Conservation (phyloP, 2,888 invertebrate genomes). For the Stenurella melanura region DNA sequence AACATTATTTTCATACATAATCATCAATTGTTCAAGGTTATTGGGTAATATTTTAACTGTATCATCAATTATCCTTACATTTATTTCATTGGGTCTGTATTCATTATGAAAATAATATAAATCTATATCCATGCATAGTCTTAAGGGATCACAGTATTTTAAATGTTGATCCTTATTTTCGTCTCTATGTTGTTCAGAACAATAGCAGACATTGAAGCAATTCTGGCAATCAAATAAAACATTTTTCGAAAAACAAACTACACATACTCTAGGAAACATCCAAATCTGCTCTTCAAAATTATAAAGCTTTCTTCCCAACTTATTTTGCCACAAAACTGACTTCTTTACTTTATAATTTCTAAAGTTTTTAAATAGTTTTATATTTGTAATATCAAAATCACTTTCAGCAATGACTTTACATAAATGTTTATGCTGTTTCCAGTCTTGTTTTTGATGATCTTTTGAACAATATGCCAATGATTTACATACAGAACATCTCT, state of each 20-base stretch:
- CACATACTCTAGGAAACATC: slow-evolving; percentile 65
- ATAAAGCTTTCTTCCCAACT: slow-evolving; percentile 57
- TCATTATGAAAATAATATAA: slow-evolving; percentile 44
- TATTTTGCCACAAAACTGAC: slow-evolving; percentile 54
- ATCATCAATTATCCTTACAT: slow-evolving; percentile 13
- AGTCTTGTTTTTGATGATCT: slow-evolving; percentile 86
- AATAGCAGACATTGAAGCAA: slow-evolving; percentile 61
- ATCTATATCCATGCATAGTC: slow-evolving; percentile 57
- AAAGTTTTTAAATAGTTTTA: slow-evolving; percentile 47
- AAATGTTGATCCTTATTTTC: slow-evolving; percentile 50
- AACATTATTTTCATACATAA: slow-evolving; percentile 32
- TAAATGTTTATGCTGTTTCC: slow-evolving; percentile 83
- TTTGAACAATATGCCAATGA: slow-evolving; percentile 85
- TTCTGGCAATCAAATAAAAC: slow-evolving; percentile 54
- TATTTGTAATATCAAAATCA: slow-evolving; percentile 22
- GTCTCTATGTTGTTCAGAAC: slow-evolving; percentile 56
- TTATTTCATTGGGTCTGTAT: slow-evolving; percentile 19
- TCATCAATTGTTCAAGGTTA: slow-evolving; percentile 40
- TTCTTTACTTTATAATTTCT: slow-evolving; percentile 40
- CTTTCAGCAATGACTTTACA: slow-evolving; percentile 69
- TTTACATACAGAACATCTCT: slow-evolving; percentile 84
- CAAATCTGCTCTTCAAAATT: slow-evolving; percentile 63
- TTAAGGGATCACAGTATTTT: slow-evolving; percentile 55
- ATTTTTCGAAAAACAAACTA: slow-evolving; percentile 58
- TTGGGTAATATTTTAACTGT: slow-evolving; percentile 40